Percentiles rank a stretch among this genome's conserved stretches.
Evolutionary conservation across 53 echinoderm and acorn worm genomes (phyloP).

Genomic region (Hippasteria phrygiana): DNA sequence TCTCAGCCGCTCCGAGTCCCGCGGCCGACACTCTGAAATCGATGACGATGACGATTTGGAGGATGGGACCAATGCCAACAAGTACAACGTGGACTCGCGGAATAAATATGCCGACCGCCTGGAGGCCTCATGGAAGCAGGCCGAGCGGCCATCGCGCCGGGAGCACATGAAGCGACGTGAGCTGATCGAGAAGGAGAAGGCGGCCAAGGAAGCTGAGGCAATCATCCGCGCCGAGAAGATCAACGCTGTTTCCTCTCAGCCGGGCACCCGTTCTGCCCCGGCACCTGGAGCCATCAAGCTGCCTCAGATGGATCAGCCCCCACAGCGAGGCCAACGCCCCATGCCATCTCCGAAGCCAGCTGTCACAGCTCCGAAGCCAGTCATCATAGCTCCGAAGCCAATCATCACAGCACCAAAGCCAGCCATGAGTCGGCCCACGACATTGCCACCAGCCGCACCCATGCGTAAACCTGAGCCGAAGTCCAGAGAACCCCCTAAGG

Average conservation of each 20-base stretch:
- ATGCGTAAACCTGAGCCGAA: slow-evolving; percentile 5
- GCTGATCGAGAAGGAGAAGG: slow-evolving; percentile 65
- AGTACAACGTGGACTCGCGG: slow-evolving; percentile 70
- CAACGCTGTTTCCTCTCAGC: slow-evolving; percentile 45
- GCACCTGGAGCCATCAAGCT: slow-evolving; percentile 45
- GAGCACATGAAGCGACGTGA: slow-evolving; percentile 73
- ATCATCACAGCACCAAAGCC: slow-evolving; percentile 39
- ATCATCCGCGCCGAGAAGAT: slow-evolving; percentile 44
- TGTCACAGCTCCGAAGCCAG: slow-evolving; percentile 20
- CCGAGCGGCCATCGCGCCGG: slow-evolving; percentile 75
- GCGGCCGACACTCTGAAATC: slow-evolving; percentile 73
- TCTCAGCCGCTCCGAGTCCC: slow-evolving; percentile 71
- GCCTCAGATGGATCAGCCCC: slow-evolving; percentile 50
- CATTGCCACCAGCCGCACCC: slow-evolving; percentile 26
- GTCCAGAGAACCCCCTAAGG: slow-evolving; percentile 35
- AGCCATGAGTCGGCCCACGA: slow-evolving; percentile 1
- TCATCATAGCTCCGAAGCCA: neutral
- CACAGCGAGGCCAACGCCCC: slow-evolving; percentile 38
- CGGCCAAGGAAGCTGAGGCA: slow-evolving; percentile 54
- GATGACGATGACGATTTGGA: slow-evolving; percentile 65
- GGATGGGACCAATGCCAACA: slow-evolving; percentile 49
- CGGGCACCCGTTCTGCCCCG: slow-evolving; percentile 21
- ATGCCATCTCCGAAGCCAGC: slow-evolving; percentile 19
- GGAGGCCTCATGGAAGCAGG: slow-evolving; percentile 61
- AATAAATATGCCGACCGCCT: slow-evolving; percentile 55